phyloP scores from a whole-genome alignment of 2,113 vertebrate genomes.

The Herpailurus yagouaroundi region DNA sequence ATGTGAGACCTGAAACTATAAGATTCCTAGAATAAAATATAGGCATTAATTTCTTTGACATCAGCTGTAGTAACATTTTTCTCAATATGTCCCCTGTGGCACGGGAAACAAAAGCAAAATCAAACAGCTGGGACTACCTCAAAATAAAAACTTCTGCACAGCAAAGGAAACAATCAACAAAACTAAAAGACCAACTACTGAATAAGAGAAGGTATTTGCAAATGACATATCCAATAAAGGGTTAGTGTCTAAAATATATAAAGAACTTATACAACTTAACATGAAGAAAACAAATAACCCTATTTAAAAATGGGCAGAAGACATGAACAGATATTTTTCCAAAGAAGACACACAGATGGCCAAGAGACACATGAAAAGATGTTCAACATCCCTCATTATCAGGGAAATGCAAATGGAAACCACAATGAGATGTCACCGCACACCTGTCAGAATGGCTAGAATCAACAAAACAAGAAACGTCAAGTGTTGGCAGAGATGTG shows the following conservation, averaged over 20 bases:
- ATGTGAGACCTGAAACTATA: background rate
- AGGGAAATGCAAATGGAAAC: background rate
- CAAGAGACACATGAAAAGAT: background rate
- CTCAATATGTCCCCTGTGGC: background rate
- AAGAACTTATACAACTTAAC: background rate
- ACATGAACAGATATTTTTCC: background rate
- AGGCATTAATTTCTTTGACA: background rate
- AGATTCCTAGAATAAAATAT: background rate
- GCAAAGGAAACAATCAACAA: background rate
- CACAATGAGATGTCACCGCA: background rate
- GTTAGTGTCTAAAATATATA: background rate
- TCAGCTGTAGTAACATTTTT: background rate
- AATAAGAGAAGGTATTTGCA: background rate
- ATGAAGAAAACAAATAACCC: background rate
- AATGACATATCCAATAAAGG: background rate
- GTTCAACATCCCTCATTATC: background rate
- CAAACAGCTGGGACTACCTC: background rate
- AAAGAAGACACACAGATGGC: background rate
- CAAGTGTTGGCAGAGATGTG: background rate
- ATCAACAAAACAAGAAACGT: background rate
- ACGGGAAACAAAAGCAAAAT: background rate
- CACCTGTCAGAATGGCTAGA: background rate
- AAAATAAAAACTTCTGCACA: background rate
- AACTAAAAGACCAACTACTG: background rate
- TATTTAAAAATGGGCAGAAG: background rate